These are phyloP conservation scores for Drosophila cognata DNA, from an alignment of 2,888 invertebrate species.

Conservation along the genomic window DNA sequence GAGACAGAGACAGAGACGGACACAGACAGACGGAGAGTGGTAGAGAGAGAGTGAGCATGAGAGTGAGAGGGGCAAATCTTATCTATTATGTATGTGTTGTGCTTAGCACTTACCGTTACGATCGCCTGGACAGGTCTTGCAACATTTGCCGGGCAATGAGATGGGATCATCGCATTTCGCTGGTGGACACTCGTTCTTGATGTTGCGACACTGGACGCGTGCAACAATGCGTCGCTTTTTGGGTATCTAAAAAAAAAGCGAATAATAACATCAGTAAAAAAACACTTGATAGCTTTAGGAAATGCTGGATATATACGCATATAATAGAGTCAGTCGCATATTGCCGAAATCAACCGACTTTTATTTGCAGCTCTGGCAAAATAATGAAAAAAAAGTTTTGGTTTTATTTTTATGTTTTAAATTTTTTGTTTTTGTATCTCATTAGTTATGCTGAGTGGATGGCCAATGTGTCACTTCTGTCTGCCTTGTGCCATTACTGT, in stretches of 20 bases:
- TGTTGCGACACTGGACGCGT: constrained; percentile 95
- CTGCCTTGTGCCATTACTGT: constrained; percentile 59
- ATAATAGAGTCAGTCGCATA: background rate
- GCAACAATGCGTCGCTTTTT: constrained; percentile 95
- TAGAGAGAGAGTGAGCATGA: background rate
- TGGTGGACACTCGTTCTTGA: constrained; percentile 96
- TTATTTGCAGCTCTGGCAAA: background rate
- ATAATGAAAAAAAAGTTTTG: background rate
- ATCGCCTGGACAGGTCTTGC: constrained; percentile 95
- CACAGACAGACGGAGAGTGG: too few relatives aligned
- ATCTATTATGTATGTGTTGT: background rate
- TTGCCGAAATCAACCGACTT: background rate
- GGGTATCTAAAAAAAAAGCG: constrained; percentile 88
- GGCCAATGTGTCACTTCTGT: constrained; percentile 67
- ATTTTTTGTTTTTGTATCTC: constrained; percentile 28
- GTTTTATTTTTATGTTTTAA: background rate
- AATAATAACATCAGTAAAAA: background rate
- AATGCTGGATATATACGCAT: background rate
- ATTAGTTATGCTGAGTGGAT: constrained; percentile 64
- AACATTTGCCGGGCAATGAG: constrained; percentile 93
- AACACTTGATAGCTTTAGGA: background rate
- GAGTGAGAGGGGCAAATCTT: background rate
- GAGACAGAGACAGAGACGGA: background rate
- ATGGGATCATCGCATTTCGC: constrained; percentile 94
- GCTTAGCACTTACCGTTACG: constrained; percentile 87